Evolutionary conservation across 2,797 vertebrate genomes (phyloP).

Genomic region (Masticophis lateralis): DNA sequence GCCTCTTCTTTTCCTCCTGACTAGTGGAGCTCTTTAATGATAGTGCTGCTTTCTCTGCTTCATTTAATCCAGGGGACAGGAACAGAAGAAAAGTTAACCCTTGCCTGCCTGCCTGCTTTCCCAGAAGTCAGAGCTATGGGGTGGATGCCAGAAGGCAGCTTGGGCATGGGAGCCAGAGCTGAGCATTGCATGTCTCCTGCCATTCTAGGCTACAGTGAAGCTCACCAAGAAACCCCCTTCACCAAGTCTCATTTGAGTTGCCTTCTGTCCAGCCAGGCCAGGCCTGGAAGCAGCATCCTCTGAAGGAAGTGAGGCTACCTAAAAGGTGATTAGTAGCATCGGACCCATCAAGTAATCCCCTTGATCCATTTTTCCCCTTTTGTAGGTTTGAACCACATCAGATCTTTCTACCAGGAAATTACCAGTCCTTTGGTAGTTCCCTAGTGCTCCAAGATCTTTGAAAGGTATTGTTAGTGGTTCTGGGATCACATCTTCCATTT

Average conservation of each 20-base stretch:
- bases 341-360: background rate
- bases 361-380: too few relatives aligned
- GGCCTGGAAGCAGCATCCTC: background rate
- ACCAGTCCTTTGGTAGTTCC: too few relatives aligned
- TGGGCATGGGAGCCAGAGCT: background rate
- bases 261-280: background rate
- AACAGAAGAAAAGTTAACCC: background rate
- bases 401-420: too few relatives aligned
- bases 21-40: constrained; percentile 22
- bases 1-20: constrained; percentile 17
- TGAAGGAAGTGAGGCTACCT: background rate
- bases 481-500: background rate
- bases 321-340: background rate
- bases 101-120: background rate
- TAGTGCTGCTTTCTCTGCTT: constrained; percentile 6
- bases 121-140: background rate
- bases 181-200: background rate
- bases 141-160: background rate
- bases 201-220: background rate
- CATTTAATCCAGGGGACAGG: background rate
- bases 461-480: too few relatives aligned
- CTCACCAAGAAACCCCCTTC: background rate
- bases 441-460: too few relatives aligned
- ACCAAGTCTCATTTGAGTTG: background rate
- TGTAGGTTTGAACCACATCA: too few relatives aligned